Conservation (phyloP, 1,140 invertebrate genomes). For the Drosophila tani region DNA sequence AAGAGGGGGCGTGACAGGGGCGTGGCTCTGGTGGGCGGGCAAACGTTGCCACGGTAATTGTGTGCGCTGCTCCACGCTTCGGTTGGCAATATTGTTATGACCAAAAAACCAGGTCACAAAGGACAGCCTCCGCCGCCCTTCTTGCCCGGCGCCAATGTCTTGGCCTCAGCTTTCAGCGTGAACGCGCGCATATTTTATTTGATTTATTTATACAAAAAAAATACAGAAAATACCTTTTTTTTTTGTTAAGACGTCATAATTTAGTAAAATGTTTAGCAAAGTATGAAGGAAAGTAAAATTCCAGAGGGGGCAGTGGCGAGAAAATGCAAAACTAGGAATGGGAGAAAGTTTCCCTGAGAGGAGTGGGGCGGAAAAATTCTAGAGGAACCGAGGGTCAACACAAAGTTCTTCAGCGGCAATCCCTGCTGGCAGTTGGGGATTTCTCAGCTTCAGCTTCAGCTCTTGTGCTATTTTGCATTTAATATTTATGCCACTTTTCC, state of each 20-base stretch:
- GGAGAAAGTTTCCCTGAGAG: not conserved
- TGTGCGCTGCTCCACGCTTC: constrained; percentile 80
- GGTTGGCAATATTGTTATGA: constrained; percentile 84
- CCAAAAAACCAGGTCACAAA: constrained; percentile 83
- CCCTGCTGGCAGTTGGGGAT: constrained; percentile 58
- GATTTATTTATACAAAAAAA: constrained; percentile 70
- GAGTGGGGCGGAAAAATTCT: not conserved
- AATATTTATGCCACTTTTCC: constrained; percentile 72
- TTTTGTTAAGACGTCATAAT: constrained; percentile 56
- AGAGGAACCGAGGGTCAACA: constrained; percentile 6
- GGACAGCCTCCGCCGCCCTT: constrained; percentile 42
- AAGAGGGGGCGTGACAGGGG: constrained; percentile 10
- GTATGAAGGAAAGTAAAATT: constrained; percentile 21
- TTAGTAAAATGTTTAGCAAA: constrained; percentile 59
- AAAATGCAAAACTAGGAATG: not conserved
- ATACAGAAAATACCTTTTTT: not conserved
- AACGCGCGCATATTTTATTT: constrained; percentile 82
- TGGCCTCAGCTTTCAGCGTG: constrained; percentile 62
- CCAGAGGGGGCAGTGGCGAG: not conserved
- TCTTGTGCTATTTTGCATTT: constrained; percentile 76
- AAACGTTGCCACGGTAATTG: constrained; percentile 78
- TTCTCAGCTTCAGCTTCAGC: constrained; percentile 35
- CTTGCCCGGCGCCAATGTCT: constrained; percentile 20
- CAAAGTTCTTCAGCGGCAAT: constrained; percentile 13
- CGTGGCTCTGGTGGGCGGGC: constrained; percentile 35